Evolutionary conservation across 1,140 invertebrate genomes (phyloP).

Genomic region (Drosophila oshimai): DNA sequence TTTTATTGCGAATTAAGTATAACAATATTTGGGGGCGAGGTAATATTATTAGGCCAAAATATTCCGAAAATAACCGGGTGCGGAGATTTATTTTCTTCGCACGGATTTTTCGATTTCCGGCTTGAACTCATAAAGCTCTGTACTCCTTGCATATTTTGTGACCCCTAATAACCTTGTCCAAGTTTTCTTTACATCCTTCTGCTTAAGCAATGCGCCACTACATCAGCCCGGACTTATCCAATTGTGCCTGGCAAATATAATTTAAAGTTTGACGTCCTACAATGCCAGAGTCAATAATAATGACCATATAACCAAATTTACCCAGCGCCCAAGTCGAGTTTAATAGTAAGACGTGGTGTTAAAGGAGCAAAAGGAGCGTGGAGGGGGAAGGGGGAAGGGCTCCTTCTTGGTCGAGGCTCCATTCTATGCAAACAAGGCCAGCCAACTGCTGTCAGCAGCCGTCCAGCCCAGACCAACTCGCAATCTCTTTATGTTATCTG

Average conservation of each 20-base stretch:
- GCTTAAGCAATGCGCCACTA: neutral
- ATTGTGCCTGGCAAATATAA: slow-evolving; percentile 74
- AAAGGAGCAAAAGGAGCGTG: neutral
- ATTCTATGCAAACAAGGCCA: slow-evolving; percentile 43
- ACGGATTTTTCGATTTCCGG: slow-evolving; percentile 20
- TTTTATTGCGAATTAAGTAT: slow-evolving; percentile 15
- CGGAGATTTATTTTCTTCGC: neutral
- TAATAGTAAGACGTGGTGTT: slow-evolving; percentile 17
- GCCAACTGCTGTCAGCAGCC: slow-evolving; percentile 56
- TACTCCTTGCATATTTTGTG: neutral
- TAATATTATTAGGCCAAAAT: neutral
- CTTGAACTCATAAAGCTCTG: neutral
- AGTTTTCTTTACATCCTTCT: neutral
- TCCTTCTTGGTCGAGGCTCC: slow-evolving; percentile 1
- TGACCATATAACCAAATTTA: slow-evolving; percentile 77
- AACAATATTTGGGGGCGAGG: slow-evolving; percentile 2
- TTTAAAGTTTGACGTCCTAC: slow-evolving; percentile 65
- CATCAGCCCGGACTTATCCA: slow-evolving; percentile 55
- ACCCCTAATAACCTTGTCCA: slow-evolving; percentile 6
- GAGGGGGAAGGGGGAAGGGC: neutral
- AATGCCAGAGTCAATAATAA: slow-evolving; percentile 76
- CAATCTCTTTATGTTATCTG: slow-evolving; percentile 66
- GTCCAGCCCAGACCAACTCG: slow-evolving; percentile 22
- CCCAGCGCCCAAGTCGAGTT: slow-evolving; percentile 48
- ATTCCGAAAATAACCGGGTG: neutral